phyloP scores from a whole-genome alignment of 2,888 invertebrate genomes.

The Amblyteles armatorius region DNA sequence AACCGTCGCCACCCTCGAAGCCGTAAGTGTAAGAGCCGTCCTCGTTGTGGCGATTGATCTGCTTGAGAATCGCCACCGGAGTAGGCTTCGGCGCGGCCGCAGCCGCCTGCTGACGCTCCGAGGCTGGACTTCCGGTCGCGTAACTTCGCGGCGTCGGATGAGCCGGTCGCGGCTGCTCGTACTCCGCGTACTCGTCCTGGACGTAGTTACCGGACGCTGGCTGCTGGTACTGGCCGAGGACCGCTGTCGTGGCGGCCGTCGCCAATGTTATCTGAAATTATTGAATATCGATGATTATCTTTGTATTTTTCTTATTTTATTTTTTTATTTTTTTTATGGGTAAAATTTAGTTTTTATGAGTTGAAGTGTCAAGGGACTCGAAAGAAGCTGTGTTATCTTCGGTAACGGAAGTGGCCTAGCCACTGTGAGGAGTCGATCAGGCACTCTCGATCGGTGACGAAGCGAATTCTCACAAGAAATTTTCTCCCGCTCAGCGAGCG shows the following conservation, averaged over 20 bases:
- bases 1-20: slow-evolving; percentile 94
- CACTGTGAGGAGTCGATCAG: neutral
- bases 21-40: slow-evolving; percentile 97
- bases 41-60: slow-evolving; percentile 95
- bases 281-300: neutral
- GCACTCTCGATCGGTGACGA: neutral
- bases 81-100: slow-evolving; percentile 86
- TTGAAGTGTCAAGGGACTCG: neutral
- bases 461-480: neutral
- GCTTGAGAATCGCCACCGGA: slow-evolving; percentile 93
- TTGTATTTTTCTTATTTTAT: neutral
- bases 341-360: neutral
- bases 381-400: neutral
- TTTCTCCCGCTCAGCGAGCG: neutral
- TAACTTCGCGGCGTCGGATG: slow-evolving; percentile 85
- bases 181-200: slow-evolving; percentile 85
- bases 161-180: slow-evolving; percentile 77
- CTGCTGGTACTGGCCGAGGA: slow-evolving; percentile 84
- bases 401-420: neutral
- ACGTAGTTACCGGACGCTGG: slow-evolving; percentile 78
- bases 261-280: slow-evolving; percentile 80
- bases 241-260: slow-evolving; percentile 85
- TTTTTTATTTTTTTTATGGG: no score
- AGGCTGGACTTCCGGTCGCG: slow-evolving; percentile 83
- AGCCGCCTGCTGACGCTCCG: slow-evolving; percentile 84